These are phyloP conservation scores for Glaucopsyche alexis DNA, from an alignment of 2,888 invertebrate genomes.

Conservation along the genomic window DNA sequence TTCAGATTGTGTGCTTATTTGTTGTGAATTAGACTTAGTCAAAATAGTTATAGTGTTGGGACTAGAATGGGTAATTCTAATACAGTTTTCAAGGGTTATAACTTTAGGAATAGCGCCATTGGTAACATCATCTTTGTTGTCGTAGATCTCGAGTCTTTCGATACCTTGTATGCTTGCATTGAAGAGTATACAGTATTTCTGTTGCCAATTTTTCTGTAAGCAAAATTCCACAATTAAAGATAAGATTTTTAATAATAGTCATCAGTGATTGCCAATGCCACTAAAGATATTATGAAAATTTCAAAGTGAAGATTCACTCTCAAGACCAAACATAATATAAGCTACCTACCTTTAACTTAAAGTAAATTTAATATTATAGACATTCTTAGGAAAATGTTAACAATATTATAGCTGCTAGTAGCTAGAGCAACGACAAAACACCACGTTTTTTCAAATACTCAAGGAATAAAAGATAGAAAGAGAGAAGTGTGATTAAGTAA, in stretches of 20 bases:
- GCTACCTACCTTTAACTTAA: too few species aligned
- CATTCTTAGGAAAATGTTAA: not conserved
- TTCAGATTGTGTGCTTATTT: constrained; percentile 81
- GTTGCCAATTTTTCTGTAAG: constrained; percentile 90
- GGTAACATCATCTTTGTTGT: constrained; percentile 86
- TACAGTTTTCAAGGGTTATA: constrained; percentile 91
- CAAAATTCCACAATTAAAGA: constrained; percentile 25
- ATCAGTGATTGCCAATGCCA: not conserved
- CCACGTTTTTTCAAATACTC: not conserved
- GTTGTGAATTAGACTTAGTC: constrained; percentile 86
- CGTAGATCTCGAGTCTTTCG: constrained; percentile 91
- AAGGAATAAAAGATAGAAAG: not conserved
- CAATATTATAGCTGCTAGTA: not conserved
- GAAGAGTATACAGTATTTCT: constrained; percentile 87
- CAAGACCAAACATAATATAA: too few species aligned
- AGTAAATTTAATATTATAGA: too few species aligned
- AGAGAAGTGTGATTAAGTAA: constrained; percentile 27
- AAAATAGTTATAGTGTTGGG: constrained; percentile 84
- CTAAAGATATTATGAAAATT: not conserved
- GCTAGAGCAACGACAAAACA: not conserved
- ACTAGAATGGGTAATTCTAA: constrained; percentile 87
- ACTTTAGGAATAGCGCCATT: constrained; percentile 84
- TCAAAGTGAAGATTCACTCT: not conserved
- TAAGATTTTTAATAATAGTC: constrained; percentile 26
- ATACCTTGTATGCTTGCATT: constrained; percentile 92